phyloP scores from a whole-genome alignment of 2,113 vertebrate species.

The Oreocharis arfaki region DNA sequence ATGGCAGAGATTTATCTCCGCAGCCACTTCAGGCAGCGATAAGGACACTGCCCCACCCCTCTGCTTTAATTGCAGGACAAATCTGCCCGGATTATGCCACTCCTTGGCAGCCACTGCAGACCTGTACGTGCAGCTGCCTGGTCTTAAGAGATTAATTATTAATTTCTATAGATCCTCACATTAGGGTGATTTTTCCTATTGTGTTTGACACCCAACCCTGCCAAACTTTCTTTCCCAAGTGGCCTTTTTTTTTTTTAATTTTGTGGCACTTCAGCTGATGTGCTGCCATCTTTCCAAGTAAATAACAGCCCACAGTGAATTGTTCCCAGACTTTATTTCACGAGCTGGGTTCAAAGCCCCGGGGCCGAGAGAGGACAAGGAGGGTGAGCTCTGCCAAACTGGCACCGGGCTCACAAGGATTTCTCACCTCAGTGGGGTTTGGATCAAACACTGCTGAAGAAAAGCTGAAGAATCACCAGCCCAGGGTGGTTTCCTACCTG shows the following conservation, averaged over 20 bases:
- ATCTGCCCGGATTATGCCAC: not conserved
- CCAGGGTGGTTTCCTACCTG: not conserved
- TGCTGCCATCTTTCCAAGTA: not conserved
- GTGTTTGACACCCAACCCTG: not conserved
- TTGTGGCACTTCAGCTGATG: not conserved
- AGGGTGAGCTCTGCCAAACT: not conserved
- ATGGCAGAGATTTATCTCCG: not conserved
- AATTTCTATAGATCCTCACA: not conserved
- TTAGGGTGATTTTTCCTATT: not conserved
- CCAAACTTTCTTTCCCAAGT: not conserved
- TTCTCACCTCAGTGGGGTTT: not conserved
- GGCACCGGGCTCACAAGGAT: not conserved
- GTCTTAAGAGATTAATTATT: conserved; percentile 13
- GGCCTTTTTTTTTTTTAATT: not conserved
- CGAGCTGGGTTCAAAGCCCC: not conserved
- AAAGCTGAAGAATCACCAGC: not conserved
- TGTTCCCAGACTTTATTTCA: not conserved
- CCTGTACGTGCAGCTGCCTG: not conserved
- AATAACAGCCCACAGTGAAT: not conserved
- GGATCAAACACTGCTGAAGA: not conserved
- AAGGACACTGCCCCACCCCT: not conserved
- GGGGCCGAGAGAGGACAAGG: not conserved
- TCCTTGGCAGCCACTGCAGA: conserved; percentile 11
- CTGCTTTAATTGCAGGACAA: not conserved
- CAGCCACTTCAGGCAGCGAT: not conserved